These are phyloP conservation scores for Steinernema scapterisci DNA, from an alignment of 2,888 invertebrate species.

Conservation along the genomic window DNA sequence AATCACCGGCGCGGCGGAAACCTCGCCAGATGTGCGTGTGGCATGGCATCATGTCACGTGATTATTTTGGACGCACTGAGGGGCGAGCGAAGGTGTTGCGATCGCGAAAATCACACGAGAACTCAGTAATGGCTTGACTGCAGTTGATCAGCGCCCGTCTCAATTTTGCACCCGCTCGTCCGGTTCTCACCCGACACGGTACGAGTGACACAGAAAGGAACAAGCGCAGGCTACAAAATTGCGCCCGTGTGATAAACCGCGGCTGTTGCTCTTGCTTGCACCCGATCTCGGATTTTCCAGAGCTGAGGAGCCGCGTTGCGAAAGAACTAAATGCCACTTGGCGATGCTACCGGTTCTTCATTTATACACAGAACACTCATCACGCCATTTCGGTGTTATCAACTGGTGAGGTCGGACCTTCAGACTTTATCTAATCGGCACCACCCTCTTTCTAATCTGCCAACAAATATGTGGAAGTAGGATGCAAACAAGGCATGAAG, in stretches of 20 bases:
- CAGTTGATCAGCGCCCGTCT: no score
- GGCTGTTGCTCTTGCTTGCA: not conserved
- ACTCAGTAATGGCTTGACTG: no score
- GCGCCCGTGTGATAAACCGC: not conserved
- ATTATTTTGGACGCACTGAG: not conserved
- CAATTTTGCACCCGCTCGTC: no score
- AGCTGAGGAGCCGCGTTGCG: not conserved
- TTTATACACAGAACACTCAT: conserved; percentile 7
- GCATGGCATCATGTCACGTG: conserved; percentile 31
- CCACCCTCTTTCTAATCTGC: not conserved
- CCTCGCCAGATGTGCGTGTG: conserved; percentile 12
- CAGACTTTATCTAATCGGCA: conserved; percentile 24
- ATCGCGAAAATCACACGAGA: conserved; percentile 26
- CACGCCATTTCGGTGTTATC: conserved; percentile 28
- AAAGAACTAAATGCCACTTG: not conserved
- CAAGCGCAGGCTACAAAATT: conserved; percentile 25
- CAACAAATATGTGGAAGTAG: conserved; percentile 5
- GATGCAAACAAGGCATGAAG: not conserved
- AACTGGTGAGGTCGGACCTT: conserved; percentile 28
- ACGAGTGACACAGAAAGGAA: not conserved
- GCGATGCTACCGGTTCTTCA: not conserved
- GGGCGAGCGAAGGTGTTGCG: not conserved
- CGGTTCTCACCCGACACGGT: no score
- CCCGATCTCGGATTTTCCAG: not conserved
- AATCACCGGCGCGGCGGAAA: not conserved